A percentile compares a stretch with the other conserved stretches of the same genome.
These are phyloP conservation scores for Heliconius cydno DNA, from an alignment of 2,888 invertebrate species.

Conservation along the genomic window DNA sequence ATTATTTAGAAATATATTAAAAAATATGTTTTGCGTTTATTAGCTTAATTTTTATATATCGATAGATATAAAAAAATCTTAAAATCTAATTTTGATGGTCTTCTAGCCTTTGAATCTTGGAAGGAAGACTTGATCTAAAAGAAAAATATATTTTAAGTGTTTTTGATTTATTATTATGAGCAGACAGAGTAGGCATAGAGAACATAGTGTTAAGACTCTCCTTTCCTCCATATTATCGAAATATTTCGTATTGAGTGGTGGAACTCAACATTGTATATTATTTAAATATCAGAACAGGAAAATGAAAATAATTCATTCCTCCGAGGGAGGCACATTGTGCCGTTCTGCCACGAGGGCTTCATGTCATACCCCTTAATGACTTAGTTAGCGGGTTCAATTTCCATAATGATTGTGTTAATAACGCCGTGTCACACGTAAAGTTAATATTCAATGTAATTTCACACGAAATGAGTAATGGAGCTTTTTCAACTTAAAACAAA, in stretches of 20 bases:
- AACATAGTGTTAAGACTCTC: neutral
- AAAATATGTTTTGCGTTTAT: neutral
- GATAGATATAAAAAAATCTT: neutral
- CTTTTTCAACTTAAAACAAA: conserved; percentile 21
- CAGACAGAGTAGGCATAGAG: too few species aligned
- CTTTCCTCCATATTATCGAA: neutral
- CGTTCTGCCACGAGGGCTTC: neutral
- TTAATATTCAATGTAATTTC: conserved; percentile 5
- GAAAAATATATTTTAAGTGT: neutral
- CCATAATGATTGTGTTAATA: neutral
- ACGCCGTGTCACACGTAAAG: neutral
- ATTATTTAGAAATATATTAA: neutral
- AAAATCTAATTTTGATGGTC: too few species aligned
- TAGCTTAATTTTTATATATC: neutral
- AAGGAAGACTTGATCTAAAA: neutral
- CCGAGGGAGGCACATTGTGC: neutral
- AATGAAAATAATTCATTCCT: neutral
- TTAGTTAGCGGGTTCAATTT: neutral
- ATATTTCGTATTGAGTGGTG: neutral
- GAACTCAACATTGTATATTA: neutral
- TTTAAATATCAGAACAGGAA: neutral
- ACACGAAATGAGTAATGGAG: conserved; percentile 5
- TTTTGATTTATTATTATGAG: neutral
- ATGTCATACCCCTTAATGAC: neutral
- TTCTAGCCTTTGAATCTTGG: neutral